A percentile compares a stretch with the other conserved stretches of the same genome.
phyloP scores from a whole-genome alignment of 2,888 invertebrate species.

The Lasioglossum zephyrum region DNA sequence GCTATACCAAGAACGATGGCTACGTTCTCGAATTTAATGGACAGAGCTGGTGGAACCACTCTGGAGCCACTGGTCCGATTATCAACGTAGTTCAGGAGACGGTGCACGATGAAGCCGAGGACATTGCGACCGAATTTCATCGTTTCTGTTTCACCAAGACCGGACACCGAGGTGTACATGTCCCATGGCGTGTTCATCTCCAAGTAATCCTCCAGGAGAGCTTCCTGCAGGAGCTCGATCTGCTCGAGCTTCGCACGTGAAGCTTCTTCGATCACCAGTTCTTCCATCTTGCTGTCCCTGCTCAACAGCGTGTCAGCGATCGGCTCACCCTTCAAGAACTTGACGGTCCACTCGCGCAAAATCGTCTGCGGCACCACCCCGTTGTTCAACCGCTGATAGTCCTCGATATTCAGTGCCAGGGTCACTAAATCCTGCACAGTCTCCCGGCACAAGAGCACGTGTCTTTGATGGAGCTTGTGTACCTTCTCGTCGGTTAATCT shows the following conservation, averaged over 20 bases:
- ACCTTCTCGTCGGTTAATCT: constrained; percentile 85
- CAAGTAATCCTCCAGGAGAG: constrained; percentile 87
- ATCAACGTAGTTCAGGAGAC: constrained; percentile 85
- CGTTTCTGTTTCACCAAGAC: constrained; percentile 79
- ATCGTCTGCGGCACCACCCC: constrained; percentile 85
- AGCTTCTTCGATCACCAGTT: constrained; percentile 4
- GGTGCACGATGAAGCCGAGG: constrained; percentile 86
- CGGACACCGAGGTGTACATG: constrained; percentile 49
- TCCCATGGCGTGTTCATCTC: constrained; percentile 86
- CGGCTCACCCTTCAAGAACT: constrained; percentile 86
- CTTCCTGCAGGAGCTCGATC: constrained; percentile 78
- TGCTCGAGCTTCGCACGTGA: constrained; percentile 61
- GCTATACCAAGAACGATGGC: constrained; percentile 85
- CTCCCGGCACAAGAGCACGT: constrained; percentile 85
- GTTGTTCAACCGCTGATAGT: constrained; percentile 84
- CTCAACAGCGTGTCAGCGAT: constrained; percentile 83
- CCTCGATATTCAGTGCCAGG: constrained; percentile 85
- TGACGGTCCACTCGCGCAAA: constrained; percentile 86
- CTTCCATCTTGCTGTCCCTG: constrained; percentile 77
- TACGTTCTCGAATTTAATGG: constrained; percentile 79
- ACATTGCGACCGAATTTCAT: constrained; percentile 83
- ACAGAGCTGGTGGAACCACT: constrained; percentile 74
- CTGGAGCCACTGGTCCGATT: constrained; percentile 82
- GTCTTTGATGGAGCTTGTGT: constrained; percentile 45
- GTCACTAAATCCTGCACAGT: constrained; percentile 86